Evolutionary conservation across 2,113 vertebrate genomes (phyloP).

Genomic region (Podiceps cristatus): DNA sequence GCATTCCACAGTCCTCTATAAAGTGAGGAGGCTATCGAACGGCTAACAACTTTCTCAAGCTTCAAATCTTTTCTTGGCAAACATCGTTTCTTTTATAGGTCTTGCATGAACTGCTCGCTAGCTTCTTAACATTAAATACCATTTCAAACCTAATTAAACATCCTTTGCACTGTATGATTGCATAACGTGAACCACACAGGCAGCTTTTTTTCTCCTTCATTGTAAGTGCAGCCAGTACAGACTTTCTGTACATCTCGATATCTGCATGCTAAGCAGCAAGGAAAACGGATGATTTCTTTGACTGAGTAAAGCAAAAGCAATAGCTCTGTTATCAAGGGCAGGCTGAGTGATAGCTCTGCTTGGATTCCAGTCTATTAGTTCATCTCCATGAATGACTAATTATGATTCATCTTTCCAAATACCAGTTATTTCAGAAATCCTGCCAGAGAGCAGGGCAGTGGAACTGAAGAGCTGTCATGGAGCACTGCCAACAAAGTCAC

Average conservation of each 20-base stretch:
- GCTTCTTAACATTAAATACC: neutral
- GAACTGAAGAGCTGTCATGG: neutral
- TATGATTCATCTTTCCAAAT: slow-evolving; percentile 42
- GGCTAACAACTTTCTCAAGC: neutral
- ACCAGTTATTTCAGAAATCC: slow-evolving; percentile 14
- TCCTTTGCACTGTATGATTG: neutral
- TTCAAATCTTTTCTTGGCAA: neutral
- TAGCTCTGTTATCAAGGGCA: neutral
- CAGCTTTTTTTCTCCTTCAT: neutral
- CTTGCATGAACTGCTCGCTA: neutral
- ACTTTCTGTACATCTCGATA: neutral
- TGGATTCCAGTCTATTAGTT: slow-evolving; percentile 2
- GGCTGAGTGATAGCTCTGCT: neutral
- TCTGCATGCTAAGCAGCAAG: neutral
- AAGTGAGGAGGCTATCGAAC: neutral
- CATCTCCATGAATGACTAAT: slow-evolving; percentile 8
- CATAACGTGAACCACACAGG: neutral
- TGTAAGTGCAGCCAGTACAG: neutral
- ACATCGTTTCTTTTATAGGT: neutral
- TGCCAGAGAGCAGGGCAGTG: neutral
- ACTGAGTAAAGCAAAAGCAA: neutral
- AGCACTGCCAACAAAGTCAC: neutral
- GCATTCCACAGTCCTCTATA: neutral
- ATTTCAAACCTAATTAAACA: neutral
- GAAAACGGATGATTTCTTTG: neutral